Base-by-base conservation (phyloP, 2,797 vertebrate species). In the Lutjanus argentimaculatus region DNA sequence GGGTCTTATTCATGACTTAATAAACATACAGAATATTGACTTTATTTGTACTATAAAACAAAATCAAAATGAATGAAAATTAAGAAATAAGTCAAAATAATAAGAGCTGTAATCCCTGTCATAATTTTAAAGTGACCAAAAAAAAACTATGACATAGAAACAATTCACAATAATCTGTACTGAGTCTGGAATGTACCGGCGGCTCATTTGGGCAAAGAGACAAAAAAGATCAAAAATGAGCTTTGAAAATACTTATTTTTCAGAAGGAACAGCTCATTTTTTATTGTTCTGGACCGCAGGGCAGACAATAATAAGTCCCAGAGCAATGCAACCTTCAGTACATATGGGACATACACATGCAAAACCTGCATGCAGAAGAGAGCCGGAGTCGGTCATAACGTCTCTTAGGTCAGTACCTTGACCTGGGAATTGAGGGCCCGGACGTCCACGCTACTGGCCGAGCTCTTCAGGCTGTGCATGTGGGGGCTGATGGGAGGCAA, bases 401-500 rank as follows among this genome's bases (percentile, higher is more conserved):
- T 80, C 86, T 89, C 82, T 40, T 75, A 2, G 55, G 85, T 77
- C 86, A 76, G 90, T 93, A 95, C 93, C 93, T 94, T 77, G 86
- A 88, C 88, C 91, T 79, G 82, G 72, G 83, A 82, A 82, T 77
- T 76, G 77, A 62, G 36, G 77, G 40, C 66, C 73, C 75, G 85
- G 83, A 90, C n/a, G 58, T 94, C 92, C 72, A 55, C 0, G 17
- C 79, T 84, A 92, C 92, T 93, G 84, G 75, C 72, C 0, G 91
- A 89, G 85, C 49, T 81, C 96, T 95, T 93, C 96, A 91, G 1
- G 56, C 1, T 40, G 57, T 85, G 8, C 42, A 65, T 2, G 53
- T 75, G 6, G 43, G 93, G 92, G 76, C 89, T 94, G 59, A 94
- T 84, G 65, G 94, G 94, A 66, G 96, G 96, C 72, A 96, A 89